These are phyloP conservation scores for Schizopygopsis malacanthus DNA, from an alignment of 2,797 vertebrate genomes.

Conservation along the genomic window DNA sequence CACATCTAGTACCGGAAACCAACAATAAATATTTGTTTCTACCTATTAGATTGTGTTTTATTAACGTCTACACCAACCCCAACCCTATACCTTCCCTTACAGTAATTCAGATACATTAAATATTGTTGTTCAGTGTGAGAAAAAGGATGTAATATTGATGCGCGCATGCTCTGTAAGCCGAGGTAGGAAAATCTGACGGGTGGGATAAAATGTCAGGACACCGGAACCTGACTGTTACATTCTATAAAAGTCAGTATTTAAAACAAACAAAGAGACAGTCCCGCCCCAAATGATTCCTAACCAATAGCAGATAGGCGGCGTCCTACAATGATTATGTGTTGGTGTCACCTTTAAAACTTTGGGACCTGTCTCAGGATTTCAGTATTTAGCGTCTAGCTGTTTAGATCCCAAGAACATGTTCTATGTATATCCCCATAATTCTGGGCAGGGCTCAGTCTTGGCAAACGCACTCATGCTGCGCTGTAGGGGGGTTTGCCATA, in stretches of 20 bases:
- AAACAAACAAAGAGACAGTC: not conserved
- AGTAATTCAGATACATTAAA: too few species aligned
- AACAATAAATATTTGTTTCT: too few species aligned
- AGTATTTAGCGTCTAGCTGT: not conserved
- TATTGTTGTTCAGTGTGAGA: too few species aligned
- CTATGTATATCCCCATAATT: not conserved
- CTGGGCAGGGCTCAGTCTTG: conserved; percentile 51
- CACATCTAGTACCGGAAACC: too few species aligned
- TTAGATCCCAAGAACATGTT: not conserved
- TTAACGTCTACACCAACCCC: too few species aligned
- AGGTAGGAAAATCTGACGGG: too few species aligned
- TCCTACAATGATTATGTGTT: too few species aligned
- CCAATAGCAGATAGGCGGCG: not conserved
- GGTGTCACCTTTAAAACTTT: not conserved
- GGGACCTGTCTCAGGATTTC: not conserved
- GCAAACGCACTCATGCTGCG: conserved; percentile 65
- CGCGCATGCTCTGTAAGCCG: too few species aligned
- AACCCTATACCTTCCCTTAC: too few species aligned
- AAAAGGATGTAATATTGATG: too few species aligned
- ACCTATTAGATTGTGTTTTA: too few species aligned
- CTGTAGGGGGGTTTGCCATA: conserved; percentile 70
- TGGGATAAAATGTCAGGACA: too few species aligned
- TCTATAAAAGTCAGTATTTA: not conserved
- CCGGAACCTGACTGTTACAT: not conserved
- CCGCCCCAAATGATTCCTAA: not conserved